Percentiles rank a stretch among this genome's conserved stretches.
These are phyloP conservation scores for Drosophila koepferae DNA, from an alignment of 2,888 invertebrate species.

Conservation along the genomic window DNA sequence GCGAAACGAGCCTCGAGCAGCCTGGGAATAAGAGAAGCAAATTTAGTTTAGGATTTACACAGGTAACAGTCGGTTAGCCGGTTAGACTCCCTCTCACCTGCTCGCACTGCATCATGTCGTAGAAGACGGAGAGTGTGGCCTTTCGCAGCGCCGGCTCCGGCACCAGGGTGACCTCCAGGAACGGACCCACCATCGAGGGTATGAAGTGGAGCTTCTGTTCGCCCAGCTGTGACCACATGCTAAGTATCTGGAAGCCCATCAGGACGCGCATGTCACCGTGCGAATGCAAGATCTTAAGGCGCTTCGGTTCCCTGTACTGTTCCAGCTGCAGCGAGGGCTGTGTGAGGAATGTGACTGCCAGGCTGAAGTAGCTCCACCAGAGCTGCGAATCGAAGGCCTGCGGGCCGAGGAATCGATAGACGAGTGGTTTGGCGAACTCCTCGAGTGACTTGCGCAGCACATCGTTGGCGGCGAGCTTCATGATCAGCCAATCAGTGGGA, in stretches of 20 bases:
- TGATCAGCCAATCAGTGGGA: conserved; percentile 95
- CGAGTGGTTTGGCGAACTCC: conserved; percentile 94
- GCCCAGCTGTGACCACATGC: conserved; percentile 96
- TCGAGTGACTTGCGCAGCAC: conserved; percentile 93
- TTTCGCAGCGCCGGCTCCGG: conserved; percentile 93
- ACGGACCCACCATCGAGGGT: conserved; percentile 96
- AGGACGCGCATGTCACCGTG: conserved; percentile 96
- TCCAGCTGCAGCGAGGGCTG: conserved; percentile 93
- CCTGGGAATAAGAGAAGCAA: conserved; percentile 67
- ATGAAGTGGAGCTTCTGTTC: conserved; percentile 95
- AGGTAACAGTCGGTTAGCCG: neutral
- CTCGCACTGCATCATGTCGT: conserved; percentile 98
- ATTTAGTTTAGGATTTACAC: neutral
- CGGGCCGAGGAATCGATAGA: conserved; percentile 92
- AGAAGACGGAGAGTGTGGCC: conserved; percentile 96
- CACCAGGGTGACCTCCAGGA: conserved; percentile 96
- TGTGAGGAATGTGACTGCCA: conserved; percentile 92
- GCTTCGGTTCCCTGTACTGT: conserved; percentile 92
- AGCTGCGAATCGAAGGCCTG: conserved; percentile 91
- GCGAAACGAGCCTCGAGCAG: conserved; percentile 93
- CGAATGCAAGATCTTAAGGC: conserved; percentile 91
- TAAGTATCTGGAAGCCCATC: conserved; percentile 96
- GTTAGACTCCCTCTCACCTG: conserved; percentile 82
- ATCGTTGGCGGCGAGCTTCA: conserved; percentile 94
- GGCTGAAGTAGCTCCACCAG: conserved; percentile 92